Evolutionary conservation across 2,797 vertebrate species (phyloP), one percentile per base, ranked within the genome.

Genomic region (Crotalus adamanteus): DNA sequence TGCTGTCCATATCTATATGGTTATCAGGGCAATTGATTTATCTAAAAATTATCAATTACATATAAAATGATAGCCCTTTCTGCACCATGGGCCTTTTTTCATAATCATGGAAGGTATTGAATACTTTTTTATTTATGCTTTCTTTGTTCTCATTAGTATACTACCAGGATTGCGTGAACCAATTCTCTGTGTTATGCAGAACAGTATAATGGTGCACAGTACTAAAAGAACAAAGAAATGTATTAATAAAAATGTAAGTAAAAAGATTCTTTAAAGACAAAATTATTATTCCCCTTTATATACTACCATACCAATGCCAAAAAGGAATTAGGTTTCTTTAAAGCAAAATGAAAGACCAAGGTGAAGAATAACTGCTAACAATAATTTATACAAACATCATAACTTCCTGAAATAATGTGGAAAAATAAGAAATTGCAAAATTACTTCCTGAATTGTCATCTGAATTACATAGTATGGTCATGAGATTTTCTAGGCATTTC

Each of bases 401-500:
- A 4, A 90, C n/a, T 94, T 51, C 6, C 87, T 88, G 37, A 87
- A 22, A 91, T 91, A 78, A 25, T 63, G 0, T 73, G 22, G 86
- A 37, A 88, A 65, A 56, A n/a, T 42, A 42, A 61, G 31, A 22
- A 69, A 85, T 60, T 18, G 57, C 6, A 37, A 56, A 55, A 65
- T 42, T 92, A 22, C 37, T 89, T 78, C 69, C 65, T 87, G 94
- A 92, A 91, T 83, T 55, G 26, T 55, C 59, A 1, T 6, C 4
- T 25, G 65, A 91, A 87, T 91, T 97, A 97, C 13, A 60, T 96
- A 94, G 96, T 97, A 86, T 94, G 94, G 94, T 96, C 95, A 92
- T 95, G 96, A 20, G 87, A 94, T 91, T 97, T 98, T 96, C 95
- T 96, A 89, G 97, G 37, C 78, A 97, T 95, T 96, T 99, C 98